A percentile compares a stretch with the other conserved stretches of the same genome.
Evolutionary conservation across 2,888 invertebrate genomes (phyloP).

Genomic region (Lamellibrachia columna): DNA sequence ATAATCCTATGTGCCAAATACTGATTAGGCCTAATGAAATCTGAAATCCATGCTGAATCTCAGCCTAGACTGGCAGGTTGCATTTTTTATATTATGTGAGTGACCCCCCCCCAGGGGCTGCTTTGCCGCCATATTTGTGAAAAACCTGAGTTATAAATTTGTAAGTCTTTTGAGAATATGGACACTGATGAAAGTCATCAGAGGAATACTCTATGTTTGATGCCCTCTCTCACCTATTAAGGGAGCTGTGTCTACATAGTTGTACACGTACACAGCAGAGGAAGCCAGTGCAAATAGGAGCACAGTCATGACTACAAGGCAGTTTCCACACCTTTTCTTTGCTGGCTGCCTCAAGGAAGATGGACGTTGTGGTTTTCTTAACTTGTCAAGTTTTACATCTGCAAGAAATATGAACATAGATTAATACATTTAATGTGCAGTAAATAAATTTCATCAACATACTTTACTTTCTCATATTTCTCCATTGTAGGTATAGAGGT

Average conservation of each 20-base stretch:
- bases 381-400: background rate
- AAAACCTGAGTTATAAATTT: no score
- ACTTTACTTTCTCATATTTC: background rate
- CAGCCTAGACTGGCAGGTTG: no score
- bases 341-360: background rate
- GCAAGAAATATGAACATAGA: background rate
- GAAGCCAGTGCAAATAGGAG: background rate
- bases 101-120: no score
- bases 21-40: no score
- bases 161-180: no score
- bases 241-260: conserved; percentile 11
- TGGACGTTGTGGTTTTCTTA: background rate
- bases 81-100: no score
- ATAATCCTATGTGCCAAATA: no score
- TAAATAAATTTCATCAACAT: background rate
- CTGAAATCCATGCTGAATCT: no score
- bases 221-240: background rate
- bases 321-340: background rate
- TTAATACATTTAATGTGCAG: background rate
- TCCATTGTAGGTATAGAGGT: no score
- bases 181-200: no score
- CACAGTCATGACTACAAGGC: background rate
- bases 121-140: no score
- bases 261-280: background rate
- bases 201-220: background rate